phyloP scores from a whole-genome alignment of 2,797 vertebrate species.

The Myotis vivesi region DNA sequence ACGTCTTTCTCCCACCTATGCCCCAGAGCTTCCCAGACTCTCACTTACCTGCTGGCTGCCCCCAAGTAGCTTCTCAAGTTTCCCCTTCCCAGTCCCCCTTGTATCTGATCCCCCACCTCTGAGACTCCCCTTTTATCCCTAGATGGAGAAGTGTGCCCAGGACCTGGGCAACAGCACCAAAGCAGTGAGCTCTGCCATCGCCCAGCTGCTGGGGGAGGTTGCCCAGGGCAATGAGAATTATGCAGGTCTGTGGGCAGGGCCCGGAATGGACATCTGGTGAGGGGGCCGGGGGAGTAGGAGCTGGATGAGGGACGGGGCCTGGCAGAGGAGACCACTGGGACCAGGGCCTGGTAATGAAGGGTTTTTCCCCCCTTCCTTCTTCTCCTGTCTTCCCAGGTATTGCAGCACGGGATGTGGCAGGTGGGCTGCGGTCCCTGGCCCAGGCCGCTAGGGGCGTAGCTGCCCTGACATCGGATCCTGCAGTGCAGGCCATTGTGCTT shows the following conservation, averaged over 20 bases:
- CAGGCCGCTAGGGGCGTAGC: slow-evolving; percentile 93
- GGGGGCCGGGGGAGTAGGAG: not conserved
- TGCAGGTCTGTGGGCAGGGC: slow-evolving; percentile 85
- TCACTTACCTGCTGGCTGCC: not conserved
- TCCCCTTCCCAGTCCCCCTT: not conserved
- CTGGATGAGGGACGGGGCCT: not conserved
- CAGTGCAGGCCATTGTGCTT: slow-evolving; percentile 90
- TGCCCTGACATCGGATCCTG: slow-evolving; percentile 87
- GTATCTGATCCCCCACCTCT: not conserved
- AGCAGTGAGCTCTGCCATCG: slow-evolving; percentile 94
- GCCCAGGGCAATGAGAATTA: slow-evolving; percentile 99
- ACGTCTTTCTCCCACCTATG: not conserved
- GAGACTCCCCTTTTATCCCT: not conserved
- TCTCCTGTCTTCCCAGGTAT: slow-evolving; percentile 85
- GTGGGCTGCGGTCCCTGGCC: slow-evolving; percentile 92
- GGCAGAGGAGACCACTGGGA: not conserved
- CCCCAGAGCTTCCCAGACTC: not conserved
- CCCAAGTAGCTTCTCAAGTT: not conserved
- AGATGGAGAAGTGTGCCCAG: slow-evolving; percentile 97
- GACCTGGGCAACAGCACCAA: slow-evolving; percentile 98
- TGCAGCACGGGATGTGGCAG: slow-evolving; percentile 95
- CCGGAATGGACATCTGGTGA: not conserved
- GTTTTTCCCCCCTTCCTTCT: not conserved
- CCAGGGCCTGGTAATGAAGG: not conserved
- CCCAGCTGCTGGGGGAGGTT: slow-evolving; percentile 94